Evolutionary conservation across 1,140 invertebrate genomes (phyloP), one percentile per base, ranked within the genome.

Genomic region (Drosophila parvula): DNA sequence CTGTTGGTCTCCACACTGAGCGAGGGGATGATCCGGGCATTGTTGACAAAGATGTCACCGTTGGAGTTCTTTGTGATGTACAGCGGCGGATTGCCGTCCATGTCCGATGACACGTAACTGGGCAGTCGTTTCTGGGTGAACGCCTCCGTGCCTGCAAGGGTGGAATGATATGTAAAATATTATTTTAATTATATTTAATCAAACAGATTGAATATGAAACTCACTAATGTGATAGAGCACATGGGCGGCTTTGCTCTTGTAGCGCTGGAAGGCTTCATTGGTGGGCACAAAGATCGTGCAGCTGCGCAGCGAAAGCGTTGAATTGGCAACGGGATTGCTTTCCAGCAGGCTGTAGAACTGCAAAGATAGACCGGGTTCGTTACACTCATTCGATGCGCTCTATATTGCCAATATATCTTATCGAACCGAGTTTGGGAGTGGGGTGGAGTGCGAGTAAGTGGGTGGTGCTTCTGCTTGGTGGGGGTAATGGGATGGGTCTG

Each of bases 151-250:
- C 95, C 96, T 97, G 2, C 93, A 45, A 70, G 28, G 4, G 10
- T 18, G 3, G 10, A 30, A 22, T 47, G 22, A 62, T 56, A 40
- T 48, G 32, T 78, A 18, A 27, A 55, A 22, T 22, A 22, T 22
- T 65, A 56, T 63, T 74, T 60, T 44, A 53, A 55, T 79, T 55
- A 76, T 68, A 64, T 70, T 36, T 7, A 60, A 70, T 61, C 65
- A 57, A 47, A 22, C 71, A 41, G 47, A 60, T 61, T 28, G 64
- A 16, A 62, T 30, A 14, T 41, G 53, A 40, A 40, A 95, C 96
- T 96, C 93, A 97, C 96, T 94, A 91, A 97, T 96, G 81, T 97
- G 96, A 86, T 97, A 97, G 32, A 96, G 93, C n/a, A 96, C 95
- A 59, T 96, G 91, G 38, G 93, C 93, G 48, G 65, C 22, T 67